Base-by-base conservation (phyloP, 2,888 invertebrate genomes). In the Macaria notata region DNA sequence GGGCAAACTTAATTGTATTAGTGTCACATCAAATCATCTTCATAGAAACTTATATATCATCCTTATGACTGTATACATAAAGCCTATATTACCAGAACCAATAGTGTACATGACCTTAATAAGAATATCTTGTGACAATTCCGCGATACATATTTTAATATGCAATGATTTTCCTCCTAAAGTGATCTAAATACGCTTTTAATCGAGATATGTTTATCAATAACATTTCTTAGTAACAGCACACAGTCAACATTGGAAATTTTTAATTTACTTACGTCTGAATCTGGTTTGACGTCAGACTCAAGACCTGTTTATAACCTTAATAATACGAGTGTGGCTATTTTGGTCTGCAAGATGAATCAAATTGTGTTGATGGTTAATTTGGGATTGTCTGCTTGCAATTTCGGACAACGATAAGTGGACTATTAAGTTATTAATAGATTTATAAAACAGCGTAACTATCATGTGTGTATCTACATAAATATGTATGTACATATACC, bases 1-100 rank as follows among this genome's bases (percentile, higher is more conserved):
- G 63, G 61, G 52, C 58, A 50, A 9, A 31, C 42, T 46, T 46
- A 51, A 61, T 56, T 58, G 57, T 44, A 43, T 57, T 59, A 52
- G 49, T 58, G 58, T 54, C 58, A 56, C 56, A 45, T 58, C 51
- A 43, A 49, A 51, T 51, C 43, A 56, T 44, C 31, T 43, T 33
- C 44, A n/a, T 3, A 1, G 8, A 31, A 46, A 42, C 29, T 33
- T 7, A 7, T 29, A 42, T 44, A 49, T 1, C 4, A 9, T 6
- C 31, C 43, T 39, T 54, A 39, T 46, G 9, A 7, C 4, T 9
- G 31, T 31, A 38, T 3, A 0, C 4, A 46, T 47, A 44, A 46
- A 54, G 46, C 42, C n/a, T 30, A 36, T 9, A 36, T 43, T 50
- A 31, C 38, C 43, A n/a, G 43, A 38, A 31, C 9, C n/a, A 4